Evolutionary conservation across 2,797 vertebrate species (phyloP).

Genomic region (Hapalemur alaotrensis): DNA sequence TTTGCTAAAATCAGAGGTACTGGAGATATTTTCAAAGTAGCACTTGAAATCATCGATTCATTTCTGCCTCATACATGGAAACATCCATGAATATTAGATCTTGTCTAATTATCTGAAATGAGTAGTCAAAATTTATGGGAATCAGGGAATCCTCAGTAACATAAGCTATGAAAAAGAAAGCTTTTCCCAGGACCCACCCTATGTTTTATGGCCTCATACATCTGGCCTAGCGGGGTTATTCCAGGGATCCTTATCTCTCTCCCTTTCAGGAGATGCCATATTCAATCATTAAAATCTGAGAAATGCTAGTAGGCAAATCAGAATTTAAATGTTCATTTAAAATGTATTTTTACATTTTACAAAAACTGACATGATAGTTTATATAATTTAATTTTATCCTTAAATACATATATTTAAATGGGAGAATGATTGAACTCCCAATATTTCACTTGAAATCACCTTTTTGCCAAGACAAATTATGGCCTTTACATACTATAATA

Average conservation of each 20-base stretch:
- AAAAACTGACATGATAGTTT: slow-evolving; percentile 13
- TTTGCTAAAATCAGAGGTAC: background rate
- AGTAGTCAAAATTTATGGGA: background rate
- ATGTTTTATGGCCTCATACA: background rate
- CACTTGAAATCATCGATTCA: background rate
- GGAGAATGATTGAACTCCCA: background rate
- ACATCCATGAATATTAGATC: background rate
- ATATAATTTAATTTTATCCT: background rate
- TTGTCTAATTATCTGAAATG: background rate
- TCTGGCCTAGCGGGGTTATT: background rate
- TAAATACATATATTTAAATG: background rate
- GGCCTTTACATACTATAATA: background rate
- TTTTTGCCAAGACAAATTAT: background rate
- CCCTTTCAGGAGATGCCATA: background rate
- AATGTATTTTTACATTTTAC: background rate
- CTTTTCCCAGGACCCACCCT: background rate
- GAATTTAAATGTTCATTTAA: background rate
- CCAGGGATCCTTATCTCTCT: background rate
- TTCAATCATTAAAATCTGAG: background rate
- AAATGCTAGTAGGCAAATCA: background rate
- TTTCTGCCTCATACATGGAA: background rate
- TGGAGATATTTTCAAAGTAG: background rate
- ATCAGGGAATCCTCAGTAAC: background rate
- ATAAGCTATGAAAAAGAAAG: background rate
- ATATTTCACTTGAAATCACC: slow-evolving; percentile 35